Percentiles rank a stretch among this genome's conserved stretches.
Conservation (phyloP, 2,113 vertebrate species). For the Sorex araneus region DNA sequence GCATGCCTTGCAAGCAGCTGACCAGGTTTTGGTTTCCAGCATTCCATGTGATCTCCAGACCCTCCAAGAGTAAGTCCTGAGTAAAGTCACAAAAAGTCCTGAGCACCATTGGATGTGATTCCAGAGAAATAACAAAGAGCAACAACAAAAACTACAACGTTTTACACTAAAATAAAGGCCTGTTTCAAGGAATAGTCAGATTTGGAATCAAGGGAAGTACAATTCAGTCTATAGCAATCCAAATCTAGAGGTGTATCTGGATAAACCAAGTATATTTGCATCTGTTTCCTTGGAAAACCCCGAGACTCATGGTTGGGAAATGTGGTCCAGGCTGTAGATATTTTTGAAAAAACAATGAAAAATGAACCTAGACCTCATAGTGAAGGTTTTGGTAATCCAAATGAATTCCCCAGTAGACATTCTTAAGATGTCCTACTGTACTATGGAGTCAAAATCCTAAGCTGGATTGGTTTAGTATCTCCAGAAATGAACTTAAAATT, state of each 20-base stretch:
- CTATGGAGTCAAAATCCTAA: not conserved
- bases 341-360: not conserved
- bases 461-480: not conserved
- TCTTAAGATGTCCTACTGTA: not conserved
- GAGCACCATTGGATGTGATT: too few species aligned
- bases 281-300: not conserved
- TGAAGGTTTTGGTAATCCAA: not conserved
- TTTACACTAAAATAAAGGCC: too few species aligned
- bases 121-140: too few species aligned
- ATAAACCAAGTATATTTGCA: not conserved
- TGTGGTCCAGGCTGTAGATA: rapidly evolving
- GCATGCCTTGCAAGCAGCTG: too few species aligned
- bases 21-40: too few species aligned
- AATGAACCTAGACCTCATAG: not conserved
- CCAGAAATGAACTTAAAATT: not conserved
- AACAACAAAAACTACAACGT: too few species aligned
- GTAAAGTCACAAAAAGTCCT: too few species aligned
- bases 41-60: too few species aligned
- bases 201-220: not conserved
- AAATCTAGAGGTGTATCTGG: not conserved
- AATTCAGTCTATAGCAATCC: not conserved
- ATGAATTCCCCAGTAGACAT: not conserved
- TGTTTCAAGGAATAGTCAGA: not conserved
- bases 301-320: not conserved
- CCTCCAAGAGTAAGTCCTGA: too few species aligned